Evolutionary conservation across 2,888 invertebrate genomes (phyloP), one percentile per base, ranked within the genome.

Genomic region (Mongoloraphidia duomilia): DNA sequence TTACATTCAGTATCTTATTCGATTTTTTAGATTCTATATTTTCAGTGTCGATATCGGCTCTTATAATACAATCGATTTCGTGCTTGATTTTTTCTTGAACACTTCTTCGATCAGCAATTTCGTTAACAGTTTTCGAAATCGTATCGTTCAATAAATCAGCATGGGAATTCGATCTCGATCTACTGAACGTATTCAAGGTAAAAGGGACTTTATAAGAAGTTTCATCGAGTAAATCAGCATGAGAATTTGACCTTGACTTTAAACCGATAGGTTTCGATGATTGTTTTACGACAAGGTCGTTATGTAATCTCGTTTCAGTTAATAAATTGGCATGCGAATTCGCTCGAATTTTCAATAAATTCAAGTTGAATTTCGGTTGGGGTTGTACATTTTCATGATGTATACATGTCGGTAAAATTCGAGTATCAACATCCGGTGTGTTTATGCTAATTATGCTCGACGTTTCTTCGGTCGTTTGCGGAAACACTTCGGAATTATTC

Each of bases 391-490:
- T 26, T 26, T 26, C 26, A 26, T 26, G 26, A 26, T 26, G 26
- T 3, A 26, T 26, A 6, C 26, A 26, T 1, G 26, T 26, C 26
- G 26, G 26, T 26, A 26, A 26, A 26, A 26, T 42, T 17, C 42
- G 17, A 8, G 34, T 43, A 12, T 48, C 54, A 17, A 55, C 56
- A 35, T 64, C 66, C 1, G 68, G 67, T 1, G 67, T 65, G 46
- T 63, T 67, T 36, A 69, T 59, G 54, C 67, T 68, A 14, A 69
- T 65, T 49, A 70, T 65, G 47, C 64, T 66, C 26, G 58, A 60
- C 17, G 55, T 55, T 57, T 14, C 42, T 47, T 35, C 17, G 8
- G 37, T 12, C 8, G 36, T 34, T n/a, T 46, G 40, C 34, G 47
- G 34, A 26, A 41, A 34, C 14, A 34, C 12, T 41, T 14, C 26